Percentiles rank a stretch among this genome's conserved stretches.
Conservation (phyloP, 2,888 invertebrate genomes). For the Monochamus alternatus region DNA sequence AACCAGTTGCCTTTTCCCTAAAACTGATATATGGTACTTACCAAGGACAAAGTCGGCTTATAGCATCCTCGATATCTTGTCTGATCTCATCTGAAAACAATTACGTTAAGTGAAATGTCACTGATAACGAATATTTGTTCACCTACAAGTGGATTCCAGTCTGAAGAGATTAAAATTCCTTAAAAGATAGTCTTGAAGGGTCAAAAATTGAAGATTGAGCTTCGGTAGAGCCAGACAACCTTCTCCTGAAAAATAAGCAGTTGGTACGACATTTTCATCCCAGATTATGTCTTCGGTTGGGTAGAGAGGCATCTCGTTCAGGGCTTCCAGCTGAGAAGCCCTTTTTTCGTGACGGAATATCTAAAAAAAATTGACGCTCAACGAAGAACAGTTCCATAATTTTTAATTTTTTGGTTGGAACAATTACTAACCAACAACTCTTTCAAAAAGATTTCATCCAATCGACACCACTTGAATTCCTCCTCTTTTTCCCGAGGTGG, state of each 20-base stretch:
- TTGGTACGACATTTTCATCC: conserved; percentile 99
- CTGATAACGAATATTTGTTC: conserved; percentile 22
- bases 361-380: conserved; percentile 66
- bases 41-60: conserved; percentile 96
- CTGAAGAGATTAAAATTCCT: conserved; percentile 98
- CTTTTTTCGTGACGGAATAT: conserved; percentile 90
- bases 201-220: conserved; percentile 97
- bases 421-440: conserved; percentile 84
- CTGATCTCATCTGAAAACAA: conserved; percentile 91
- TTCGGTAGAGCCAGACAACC: conserved; percentile 97
- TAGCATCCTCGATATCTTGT: conserved; percentile 98
- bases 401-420: too few species aligned
- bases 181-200: conserved; percentile 96
- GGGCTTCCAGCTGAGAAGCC: conserved; percentile 92
- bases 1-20: not conserved
- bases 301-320: conserved; percentile 98
- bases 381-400: too few species aligned
- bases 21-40: conserved; percentile 66
- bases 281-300: conserved; percentile 98
- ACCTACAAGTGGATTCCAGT: conserved; percentile 96
- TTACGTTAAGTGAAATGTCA: not conserved
- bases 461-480: conserved; percentile 82
- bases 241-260: conserved; percentile 97
- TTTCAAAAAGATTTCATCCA: conserved; percentile 86
- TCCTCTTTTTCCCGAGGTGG: conserved; percentile 81